These are phyloP conservation scores for Quiscalus mexicanus DNA, from an alignment of 2,113 vertebrate species.

Conservation along the genomic window DNA sequence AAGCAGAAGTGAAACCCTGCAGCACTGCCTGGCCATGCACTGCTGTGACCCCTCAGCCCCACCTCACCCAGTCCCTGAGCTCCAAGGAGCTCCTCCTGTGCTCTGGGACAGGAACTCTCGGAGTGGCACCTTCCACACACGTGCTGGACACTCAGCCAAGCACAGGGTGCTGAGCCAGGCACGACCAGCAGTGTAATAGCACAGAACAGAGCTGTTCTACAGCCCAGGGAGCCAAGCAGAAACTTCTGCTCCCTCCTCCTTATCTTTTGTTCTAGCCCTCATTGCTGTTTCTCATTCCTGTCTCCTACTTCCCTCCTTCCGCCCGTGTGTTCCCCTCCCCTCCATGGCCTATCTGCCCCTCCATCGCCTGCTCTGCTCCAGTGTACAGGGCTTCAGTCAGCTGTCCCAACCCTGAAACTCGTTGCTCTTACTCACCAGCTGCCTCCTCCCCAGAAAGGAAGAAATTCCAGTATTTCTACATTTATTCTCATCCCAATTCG, in stretches of 20 bases:
- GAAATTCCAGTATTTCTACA: conserved; percentile 54
- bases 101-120: background rate
- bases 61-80: background rate
- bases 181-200: background rate
- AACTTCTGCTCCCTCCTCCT: background rate
- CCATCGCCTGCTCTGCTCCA: background rate
- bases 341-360: background rate
- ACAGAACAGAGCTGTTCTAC: background rate
- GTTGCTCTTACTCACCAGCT: background rate
- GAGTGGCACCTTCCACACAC: background rate
- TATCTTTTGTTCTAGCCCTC: background rate
- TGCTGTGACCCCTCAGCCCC: background rate
- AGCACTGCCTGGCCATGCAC: background rate
- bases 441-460: conserved; percentile 2
- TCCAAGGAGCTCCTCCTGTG: background rate
- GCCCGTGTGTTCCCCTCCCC: background rate
- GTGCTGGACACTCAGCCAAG: background rate
- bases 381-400: background rate
- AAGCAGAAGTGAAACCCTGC: conserved; percentile 15
- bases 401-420: conserved; percentile 7
- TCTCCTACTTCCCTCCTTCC: background rate
- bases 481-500: background rate
- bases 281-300: background rate
- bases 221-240: background rate
- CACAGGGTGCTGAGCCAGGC: background rate